Percentiles rank a stretch among this genome's conserved stretches.
Evolutionary conservation across 2,888 invertebrate species (phyloP).

Genomic region (Cepaea hortensis): DNA sequence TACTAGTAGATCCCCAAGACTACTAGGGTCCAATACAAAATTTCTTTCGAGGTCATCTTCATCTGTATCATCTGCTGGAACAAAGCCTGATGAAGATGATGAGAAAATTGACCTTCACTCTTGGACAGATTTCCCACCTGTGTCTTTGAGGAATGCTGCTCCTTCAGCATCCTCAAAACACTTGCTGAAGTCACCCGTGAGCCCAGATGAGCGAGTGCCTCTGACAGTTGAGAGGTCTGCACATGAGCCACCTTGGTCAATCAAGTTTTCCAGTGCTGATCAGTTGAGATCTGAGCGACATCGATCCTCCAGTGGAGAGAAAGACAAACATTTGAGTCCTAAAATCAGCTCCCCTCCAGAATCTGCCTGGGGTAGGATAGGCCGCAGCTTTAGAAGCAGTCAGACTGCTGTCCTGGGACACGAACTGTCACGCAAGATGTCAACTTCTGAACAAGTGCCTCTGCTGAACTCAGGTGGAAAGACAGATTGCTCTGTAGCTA

Average conservation of each 20-base stretch:
- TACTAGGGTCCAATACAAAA: conserved; percentile 32
- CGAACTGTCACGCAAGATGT: conserved; percentile 21
- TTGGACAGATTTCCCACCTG: conserved; percentile 49
- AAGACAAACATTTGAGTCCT: background rate
- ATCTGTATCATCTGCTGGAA: conserved; percentile 37
- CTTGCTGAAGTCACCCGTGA: background rate
- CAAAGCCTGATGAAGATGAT: conserved; percentile 41
- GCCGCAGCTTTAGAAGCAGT: conserved; percentile 25
- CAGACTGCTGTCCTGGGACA: background rate
- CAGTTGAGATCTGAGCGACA: conserved; percentile 23
- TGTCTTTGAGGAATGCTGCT: conserved; percentile 12
- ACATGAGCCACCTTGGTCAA: conserved; percentile 47
- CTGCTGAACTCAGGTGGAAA: background rate
- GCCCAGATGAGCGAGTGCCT: conserved; percentile 6
- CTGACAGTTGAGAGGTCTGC: conserved; percentile 38
- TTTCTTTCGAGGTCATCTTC: conserved; percentile 43
- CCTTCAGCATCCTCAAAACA: background rate
- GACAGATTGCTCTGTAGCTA: background rate
- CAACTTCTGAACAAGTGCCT: conserved; percentile 2
- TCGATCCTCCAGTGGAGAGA: conserved; percentile 43
- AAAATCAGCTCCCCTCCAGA: conserved; percentile 16
- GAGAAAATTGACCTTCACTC: conserved; percentile 50
- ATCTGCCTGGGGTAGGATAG: conserved; percentile 42
- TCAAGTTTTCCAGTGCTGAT: conserved; percentile 29
- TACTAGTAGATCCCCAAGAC: background rate